Conservation (phyloP, 2,113 vertebrate species). For the Leptobrachium ailaonicum region DNA sequence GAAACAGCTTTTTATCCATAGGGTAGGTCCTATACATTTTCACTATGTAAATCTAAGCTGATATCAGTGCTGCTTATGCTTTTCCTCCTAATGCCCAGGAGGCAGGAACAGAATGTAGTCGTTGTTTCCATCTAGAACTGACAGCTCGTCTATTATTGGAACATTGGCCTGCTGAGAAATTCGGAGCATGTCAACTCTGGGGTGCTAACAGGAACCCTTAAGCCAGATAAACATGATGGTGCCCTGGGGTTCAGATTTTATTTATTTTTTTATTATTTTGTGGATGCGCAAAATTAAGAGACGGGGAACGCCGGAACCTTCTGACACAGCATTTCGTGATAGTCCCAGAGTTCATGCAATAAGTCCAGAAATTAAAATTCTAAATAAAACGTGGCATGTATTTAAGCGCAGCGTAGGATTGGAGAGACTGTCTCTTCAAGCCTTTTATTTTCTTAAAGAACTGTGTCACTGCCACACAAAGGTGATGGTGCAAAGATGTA, state of each 20-base stretch:
- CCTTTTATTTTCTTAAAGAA: no score
- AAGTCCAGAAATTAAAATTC: no score
- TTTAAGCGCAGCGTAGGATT: no score
- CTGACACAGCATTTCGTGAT: constrained; percentile 3
- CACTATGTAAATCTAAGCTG: background rate
- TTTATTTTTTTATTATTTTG: background rate
- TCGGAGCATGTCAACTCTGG: constrained; percentile 23
- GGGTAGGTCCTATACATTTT: background rate
- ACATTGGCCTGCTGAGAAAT: constrained; percentile 20
- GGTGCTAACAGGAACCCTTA: constrained; percentile 8
- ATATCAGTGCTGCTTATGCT: background rate
- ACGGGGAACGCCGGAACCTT: background rate
- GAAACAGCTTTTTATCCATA: no score
- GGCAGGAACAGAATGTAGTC: background rate
- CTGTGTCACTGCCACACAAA: no score
- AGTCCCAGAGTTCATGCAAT: background rate
- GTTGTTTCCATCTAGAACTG: background rate
- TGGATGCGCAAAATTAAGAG: constrained; percentile 4
- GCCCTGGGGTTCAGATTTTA: constrained; percentile 15
- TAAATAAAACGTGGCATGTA: no score
- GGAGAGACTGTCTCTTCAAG: no score
- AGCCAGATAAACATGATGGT: constrained; percentile 14
- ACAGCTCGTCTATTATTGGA: constrained; percentile 37
- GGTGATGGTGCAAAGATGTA: no score
- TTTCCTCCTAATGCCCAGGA: constrained; percentile 7